Conservation (phyloP, 2,888 invertebrate genomes). For the Ennomos quercinarius region DNA sequence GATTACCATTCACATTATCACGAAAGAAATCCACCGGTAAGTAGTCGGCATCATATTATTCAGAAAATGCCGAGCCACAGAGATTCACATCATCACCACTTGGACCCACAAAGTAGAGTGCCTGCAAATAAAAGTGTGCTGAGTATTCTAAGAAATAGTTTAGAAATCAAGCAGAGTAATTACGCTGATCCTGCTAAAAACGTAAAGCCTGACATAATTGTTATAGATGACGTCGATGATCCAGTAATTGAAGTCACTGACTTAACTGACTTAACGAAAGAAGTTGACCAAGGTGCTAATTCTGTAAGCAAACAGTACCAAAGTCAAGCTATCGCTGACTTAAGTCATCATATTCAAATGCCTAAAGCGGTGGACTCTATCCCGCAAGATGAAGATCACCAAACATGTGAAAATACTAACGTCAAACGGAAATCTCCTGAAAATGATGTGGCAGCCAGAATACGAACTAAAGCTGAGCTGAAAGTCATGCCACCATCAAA, state of each 20-base stretch:
- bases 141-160: constrained; percentile 88
- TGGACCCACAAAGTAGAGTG: constrained; percentile 67
- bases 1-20: constrained; percentile 70
- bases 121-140: constrained; percentile 90
- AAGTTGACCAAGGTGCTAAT: constrained; percentile 58
- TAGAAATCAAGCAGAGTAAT: constrained; percentile 87
- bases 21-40: constrained; percentile 62
- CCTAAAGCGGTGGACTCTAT: constrained; percentile 89
- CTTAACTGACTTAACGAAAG: constrained; percentile 75
- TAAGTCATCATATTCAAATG: constrained; percentile 86
- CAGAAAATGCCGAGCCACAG: constrained; percentile 74
- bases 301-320: constrained; percentile 46
- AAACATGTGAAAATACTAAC: constrained; percentile 61
- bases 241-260: constrained; percentile 80
- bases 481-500: constrained; percentile 86
- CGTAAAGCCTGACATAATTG: constrained; percentile 79
- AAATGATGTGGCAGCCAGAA: constrained; percentile 88
- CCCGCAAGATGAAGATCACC: constrained; percentile 78
- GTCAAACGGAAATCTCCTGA: constrained; percentile 72
- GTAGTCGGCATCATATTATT: constrained; percentile 71
- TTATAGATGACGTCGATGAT: constrained; percentile 80
- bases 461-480: constrained; percentile 94
- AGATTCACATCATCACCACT: constrained; percentile 65
- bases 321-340: constrained; percentile 50
- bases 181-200: constrained; percentile 83